Base-by-base conservation (phyloP, 2,113 vertebrate genomes). In the Rhea americana region DNA sequence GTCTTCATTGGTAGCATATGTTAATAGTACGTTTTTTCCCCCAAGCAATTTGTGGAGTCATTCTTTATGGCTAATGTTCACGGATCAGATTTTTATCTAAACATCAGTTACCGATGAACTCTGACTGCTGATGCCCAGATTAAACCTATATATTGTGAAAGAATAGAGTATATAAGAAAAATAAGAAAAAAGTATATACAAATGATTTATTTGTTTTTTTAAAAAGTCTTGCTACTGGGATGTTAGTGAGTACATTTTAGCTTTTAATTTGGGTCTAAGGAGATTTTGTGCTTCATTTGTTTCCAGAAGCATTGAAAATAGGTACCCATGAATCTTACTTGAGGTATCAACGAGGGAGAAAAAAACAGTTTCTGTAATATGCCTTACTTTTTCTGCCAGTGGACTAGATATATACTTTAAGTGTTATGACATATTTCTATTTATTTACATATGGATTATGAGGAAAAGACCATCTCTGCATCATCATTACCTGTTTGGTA, bases 351-450 rank as follows among this genome's bases (percentile, higher is more conserved):
- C 22, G n/a, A 59, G 5, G 13, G 45, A 85, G 30, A 30, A 71
- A 82, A 89, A 72, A 3, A 11, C 14, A 76, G 20, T 11, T 55
- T 74, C 5, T 48, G 3, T 22, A 21, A 30, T 0, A 3, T 77
- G 8, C 4, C 9, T 48, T 37, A 5, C 3, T 41, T 15, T 74
- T 91, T 88, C 37, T 62, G 19, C 65, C 7, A 59, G 26, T 76
- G 58, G 37, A 67, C 58, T 75, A 2, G 1, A 63, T 25, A 41
- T 20, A 37, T 2, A 5, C 32, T 66, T n/a, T 66, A 82, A 78
- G 51, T 20, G 5, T 62, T 75, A 50, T 66, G 48, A 3, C 13
- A 43, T 35, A 0, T 62, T 26, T 12, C 1, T 2, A 3, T 0
- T 35, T 85, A 91, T 82, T 56, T 62, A 41, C 7, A 9, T 67